Conservation (phyloP, 2,797 vertebrate genomes). For the Odontamblyopus rebecca region DNA sequence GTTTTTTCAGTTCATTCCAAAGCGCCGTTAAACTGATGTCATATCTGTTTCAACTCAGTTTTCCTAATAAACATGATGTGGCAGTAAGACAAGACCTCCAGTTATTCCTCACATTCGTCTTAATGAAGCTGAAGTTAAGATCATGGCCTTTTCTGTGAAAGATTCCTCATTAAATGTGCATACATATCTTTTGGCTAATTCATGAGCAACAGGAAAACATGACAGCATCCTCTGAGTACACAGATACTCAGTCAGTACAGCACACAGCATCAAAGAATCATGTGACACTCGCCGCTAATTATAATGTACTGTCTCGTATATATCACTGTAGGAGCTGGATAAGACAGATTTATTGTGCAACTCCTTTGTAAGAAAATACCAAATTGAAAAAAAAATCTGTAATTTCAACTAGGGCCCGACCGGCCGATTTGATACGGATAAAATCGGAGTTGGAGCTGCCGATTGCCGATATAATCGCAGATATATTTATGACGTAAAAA, state of each 20-base stretch:
- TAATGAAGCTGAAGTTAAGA: slow-evolving; percentile 3
- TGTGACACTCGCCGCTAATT: background rate
- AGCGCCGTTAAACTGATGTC: no score
- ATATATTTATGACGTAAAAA: no score
- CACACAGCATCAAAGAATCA: background rate
- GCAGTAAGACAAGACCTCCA: background rate
- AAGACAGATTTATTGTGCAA: background rate
- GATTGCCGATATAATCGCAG: no score
- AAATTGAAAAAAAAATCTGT: no score
- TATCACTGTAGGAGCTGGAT: background rate
- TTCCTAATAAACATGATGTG: background rate
- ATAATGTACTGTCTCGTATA: background rate
- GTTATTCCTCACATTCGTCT: background rate
- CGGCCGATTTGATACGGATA: no score
- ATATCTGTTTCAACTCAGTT: background rate
- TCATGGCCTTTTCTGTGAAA: background rate
- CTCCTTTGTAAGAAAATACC: no score
- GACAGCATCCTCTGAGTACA: background rate
- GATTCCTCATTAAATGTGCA: slow-evolving; percentile 1
- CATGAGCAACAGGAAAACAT: slow-evolving; percentile 6
- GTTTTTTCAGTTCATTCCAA: no score
- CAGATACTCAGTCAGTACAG: background rate
- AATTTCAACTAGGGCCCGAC: no score
- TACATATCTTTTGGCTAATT: slow-evolving; percentile 5
- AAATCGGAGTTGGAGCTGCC: no score